Percentiles rank a stretch among this genome's conserved stretches.
Conservation (phyloP, 2,797 vertebrate species). For the Falco naumanni region DNA sequence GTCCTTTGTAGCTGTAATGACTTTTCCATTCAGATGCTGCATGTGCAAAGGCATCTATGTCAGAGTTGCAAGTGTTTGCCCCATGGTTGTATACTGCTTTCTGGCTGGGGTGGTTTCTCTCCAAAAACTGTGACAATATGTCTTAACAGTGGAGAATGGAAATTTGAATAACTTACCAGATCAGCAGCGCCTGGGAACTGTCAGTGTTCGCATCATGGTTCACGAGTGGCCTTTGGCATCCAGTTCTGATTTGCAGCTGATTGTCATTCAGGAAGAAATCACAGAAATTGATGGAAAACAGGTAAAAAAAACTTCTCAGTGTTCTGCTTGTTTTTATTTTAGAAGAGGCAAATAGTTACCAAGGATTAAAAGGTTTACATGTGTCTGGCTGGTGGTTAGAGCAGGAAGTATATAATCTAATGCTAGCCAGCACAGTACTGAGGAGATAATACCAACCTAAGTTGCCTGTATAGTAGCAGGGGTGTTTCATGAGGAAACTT, state of each 20-base stretch:
- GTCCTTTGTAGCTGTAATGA: background rate
- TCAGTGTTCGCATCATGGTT: conserved; percentile 90
- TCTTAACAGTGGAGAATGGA: conserved; percentile 80
- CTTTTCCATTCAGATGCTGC: background rate
- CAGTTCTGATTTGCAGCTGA: conserved; percentile 83
- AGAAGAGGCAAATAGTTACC: background rate
- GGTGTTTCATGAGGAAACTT: background rate
- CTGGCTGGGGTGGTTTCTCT: background rate
- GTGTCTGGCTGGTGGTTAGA: background rate
- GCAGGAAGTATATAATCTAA: background rate
- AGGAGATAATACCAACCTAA: background rate
- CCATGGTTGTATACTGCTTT: background rate
- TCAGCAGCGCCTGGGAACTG: conserved; percentile 79
- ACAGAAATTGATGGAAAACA: conserved; percentile 89
- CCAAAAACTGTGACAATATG: background rate
- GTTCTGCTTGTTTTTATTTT: background rate
- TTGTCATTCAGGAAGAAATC: conserved; percentile 90
- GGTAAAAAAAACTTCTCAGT: conserved; percentile 69
- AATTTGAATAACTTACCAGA: conserved; percentile 76
- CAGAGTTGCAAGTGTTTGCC: background rate
- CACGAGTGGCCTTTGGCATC: conserved; percentile 86
- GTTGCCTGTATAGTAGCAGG: background rate
- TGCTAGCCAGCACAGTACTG: background rate
- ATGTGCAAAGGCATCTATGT: background rate
- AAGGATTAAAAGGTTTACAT: background rate